A percentile compares a stretch with the other conserved stretches of the same genome.
phyloP scores from a whole-genome alignment of 2,113 vertebrate species.

The Vulpes ferrilata region DNA sequence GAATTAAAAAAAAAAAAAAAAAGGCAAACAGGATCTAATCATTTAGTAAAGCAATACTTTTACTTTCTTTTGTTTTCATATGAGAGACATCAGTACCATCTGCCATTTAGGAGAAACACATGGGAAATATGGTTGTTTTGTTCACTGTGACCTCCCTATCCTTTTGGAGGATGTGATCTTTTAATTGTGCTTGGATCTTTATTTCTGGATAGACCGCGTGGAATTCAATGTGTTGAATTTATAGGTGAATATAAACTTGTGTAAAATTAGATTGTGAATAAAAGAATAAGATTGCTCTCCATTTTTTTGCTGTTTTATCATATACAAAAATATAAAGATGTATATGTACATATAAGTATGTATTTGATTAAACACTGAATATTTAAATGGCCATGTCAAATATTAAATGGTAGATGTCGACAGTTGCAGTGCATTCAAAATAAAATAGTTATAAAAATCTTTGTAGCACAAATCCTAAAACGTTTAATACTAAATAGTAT shows the following conservation, averaged over 20 bases:
- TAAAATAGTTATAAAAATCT: conserved; percentile 65
- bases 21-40: conserved; percentile 48
- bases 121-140: conserved; percentile 50
- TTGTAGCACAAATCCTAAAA: conserved; percentile 77
- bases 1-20: not conserved
- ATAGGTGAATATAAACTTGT: conserved; percentile 72
- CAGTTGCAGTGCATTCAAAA: conserved; percentile 72
- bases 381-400: conserved; percentile 84
- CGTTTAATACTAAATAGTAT: conserved; percentile 66
- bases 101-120: conserved; percentile 60
- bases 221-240: conserved; percentile 81
- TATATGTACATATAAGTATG: conserved; percentile 81
- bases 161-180: conserved; percentile 55
- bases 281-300: conserved; percentile 81
- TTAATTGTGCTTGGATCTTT: conserved; percentile 74
- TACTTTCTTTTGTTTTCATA: not conserved
- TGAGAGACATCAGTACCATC: conserved; percentile 22
- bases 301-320: conserved; percentile 83
- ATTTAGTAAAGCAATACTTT: conserved; percentile 64
- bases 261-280: conserved; percentile 84
- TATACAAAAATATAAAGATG: conserved; percentile 83
- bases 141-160: conserved; percentile 67
- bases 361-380: conserved; percentile 82
- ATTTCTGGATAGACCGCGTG: conserved; percentile 80
- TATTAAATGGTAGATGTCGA: conserved; percentile 80